These are phyloP conservation scores for Polypedilum vanderplanki DNA, from an alignment of 1,140 invertebrate species.

Conservation along the genomic window DNA sequence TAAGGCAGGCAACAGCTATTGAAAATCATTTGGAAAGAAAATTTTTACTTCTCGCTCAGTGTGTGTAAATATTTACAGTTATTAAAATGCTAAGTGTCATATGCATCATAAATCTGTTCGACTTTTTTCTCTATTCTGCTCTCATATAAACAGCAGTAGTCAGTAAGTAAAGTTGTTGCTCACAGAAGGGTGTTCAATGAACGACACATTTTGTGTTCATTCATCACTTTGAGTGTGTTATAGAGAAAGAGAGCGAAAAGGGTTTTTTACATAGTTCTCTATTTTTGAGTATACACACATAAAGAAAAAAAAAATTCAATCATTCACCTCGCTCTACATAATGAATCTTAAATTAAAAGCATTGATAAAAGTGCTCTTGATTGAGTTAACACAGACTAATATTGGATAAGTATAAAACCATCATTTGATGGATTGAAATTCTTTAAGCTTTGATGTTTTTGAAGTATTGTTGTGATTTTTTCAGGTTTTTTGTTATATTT, in stretches of 20 bases:
- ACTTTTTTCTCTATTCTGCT: neutral
- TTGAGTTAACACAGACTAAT: too few relatives aligned
- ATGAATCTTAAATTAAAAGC: neutral
- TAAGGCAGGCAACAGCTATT: neutral
- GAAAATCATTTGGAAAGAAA: slow-evolving; percentile 14
- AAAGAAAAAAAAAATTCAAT: neutral
- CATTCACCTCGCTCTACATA: neutral
- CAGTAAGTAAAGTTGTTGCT: neutral
- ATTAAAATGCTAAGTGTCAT: slow-evolving; percentile 19
- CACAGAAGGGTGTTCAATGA: neutral
- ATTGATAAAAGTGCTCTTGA: too few relatives aligned
- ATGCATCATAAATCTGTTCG: slow-evolving; percentile 12
- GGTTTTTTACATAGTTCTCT: neutral
- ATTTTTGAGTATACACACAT: neutral
- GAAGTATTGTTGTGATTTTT: too few relatives aligned
- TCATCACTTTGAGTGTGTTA: neutral
- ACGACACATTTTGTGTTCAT: neutral
- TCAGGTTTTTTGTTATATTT: too few relatives aligned
- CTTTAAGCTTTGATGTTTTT: too few relatives aligned
- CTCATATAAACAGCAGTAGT: neutral
- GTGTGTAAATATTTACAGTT: slow-evolving; percentile 19
- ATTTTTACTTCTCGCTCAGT: neutral
- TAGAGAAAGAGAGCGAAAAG: neutral
- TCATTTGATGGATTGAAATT: too few relatives aligned
- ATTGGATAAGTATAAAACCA: too few relatives aligned